Evolutionary conservation across 1,140 invertebrate genomes (phyloP).

Genomic region (Camponotus pennsylvanicus): DNA sequence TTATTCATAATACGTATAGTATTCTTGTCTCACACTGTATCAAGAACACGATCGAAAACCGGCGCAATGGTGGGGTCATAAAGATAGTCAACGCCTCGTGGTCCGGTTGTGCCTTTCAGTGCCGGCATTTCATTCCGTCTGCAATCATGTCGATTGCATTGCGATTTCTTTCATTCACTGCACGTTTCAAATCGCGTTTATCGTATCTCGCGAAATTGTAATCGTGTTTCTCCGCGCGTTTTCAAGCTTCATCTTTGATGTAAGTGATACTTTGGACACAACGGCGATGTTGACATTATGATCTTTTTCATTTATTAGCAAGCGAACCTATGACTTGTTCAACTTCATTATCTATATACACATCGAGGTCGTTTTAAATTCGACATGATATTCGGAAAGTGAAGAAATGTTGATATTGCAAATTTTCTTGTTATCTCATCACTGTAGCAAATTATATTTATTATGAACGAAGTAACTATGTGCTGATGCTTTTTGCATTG

Average conservation of each 20-base stretch:
- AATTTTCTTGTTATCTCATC: not conserved
- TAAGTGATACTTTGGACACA: slow-evolving; percentile 7
- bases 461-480: not conserved
- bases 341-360: not conserved
- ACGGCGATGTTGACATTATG: not conserved
- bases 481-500: not conserved
- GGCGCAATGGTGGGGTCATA: slow-evolving; percentile 59
- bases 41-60: slow-evolving; percentile 44
- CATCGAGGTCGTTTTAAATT: not conserved
- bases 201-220: slow-evolving; percentile 4
- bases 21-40: slow-evolving; percentile 8
- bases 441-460: not conserved
- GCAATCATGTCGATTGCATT: slow-evolving; percentile 40
- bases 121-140: slow-evolving; percentile 60
- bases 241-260: not conserved
- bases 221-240: not conserved
- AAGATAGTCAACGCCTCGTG: slow-evolving; percentile 73
- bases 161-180: not conserved
- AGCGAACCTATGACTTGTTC: not conserved
- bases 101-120: slow-evolving; percentile 70
- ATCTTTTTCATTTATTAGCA: not conserved
- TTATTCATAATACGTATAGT: not conserved
- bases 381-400: not conserved
- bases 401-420: not conserved
- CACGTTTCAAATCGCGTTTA: not conserved